Evolutionary conservation across 2,888 invertebrate genomes (phyloP), one percentile per base, ranked within the genome.

Genomic region (Tetheella fluctuosa): DNA sequence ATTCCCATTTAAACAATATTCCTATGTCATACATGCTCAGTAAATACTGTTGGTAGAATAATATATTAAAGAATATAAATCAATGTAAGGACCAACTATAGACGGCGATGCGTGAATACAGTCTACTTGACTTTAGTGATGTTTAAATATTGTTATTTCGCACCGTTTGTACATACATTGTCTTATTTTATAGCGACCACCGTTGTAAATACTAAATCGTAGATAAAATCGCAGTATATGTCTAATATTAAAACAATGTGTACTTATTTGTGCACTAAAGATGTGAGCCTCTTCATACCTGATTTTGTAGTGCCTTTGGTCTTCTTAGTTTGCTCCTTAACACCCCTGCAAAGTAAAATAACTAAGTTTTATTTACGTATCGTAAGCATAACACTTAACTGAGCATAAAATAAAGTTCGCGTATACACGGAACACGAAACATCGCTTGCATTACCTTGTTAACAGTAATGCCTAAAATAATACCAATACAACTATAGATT

Each of bases 271-370:
- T 89, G 84, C 81, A 91, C 91, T 73, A 92, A 78, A 59, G 92
- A 88, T 64, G 92, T 84, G 70, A 93, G 88, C 80, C 90, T 84
- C 78, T 82, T 83, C 68, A 91, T 87, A 54, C 85, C 91, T 25
- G 90, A 77, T 78, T 92, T 93, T 57, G 82, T 69, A 66, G 84
- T 78, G 73, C 89, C 91, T 85, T 93, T 93, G 79, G 89, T 89
- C 81, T 91, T 91, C 82, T 91, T 92, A 56, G 88, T 86, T 77
- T 92, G 93, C 73, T 92, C 93, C 70, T 92, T 92, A 58, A 92
- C 91, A 57, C 93, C 93, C 73, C 93, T 93, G 87, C 23, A 85
- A 88, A 34, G 28, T 62, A 37, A 54, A 66, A 39, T n/a, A 39
- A 13, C 13, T 1, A 1, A 2, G 1, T 13, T 34, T 34, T 34